Percentiles rank a stretch among this genome's conserved stretches.
phyloP scores from a whole-genome alignment of 2,888 invertebrate genomes.

The Lepeophtheirus nordmannii region DNA sequence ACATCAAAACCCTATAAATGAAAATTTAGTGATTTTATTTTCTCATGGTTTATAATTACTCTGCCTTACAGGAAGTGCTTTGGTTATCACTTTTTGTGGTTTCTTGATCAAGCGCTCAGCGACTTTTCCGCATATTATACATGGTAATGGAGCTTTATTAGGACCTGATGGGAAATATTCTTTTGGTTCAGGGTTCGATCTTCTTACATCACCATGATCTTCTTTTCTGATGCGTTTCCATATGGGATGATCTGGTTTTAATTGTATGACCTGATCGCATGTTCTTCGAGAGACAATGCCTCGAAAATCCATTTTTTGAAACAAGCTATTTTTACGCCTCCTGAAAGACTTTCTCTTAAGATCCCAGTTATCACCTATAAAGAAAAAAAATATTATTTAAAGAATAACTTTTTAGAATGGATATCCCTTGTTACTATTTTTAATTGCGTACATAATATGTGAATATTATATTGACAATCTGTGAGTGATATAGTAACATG shows the following conservation, averaged over 20 bases:
- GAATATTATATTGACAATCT: background rate
- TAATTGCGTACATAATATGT: background rate
- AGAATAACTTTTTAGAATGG: too few relatives aligned
- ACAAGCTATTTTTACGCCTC: background rate
- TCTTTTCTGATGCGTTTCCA: background rate
- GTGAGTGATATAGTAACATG: too few relatives aligned
- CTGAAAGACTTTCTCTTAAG: background rate
- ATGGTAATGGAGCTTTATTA: background rate
- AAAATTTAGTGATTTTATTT: background rate
- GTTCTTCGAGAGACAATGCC: background rate
- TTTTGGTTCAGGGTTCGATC: background rate
- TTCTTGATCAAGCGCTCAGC: background rate
- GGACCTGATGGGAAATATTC: background rate
- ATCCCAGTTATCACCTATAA: background rate
- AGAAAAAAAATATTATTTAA: background rate
- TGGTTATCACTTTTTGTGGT: background rate
- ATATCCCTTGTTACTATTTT: background rate
- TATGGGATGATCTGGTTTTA: background rate
- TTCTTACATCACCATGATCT: background rate
- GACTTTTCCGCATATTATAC: background rate
- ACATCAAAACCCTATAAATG: background rate
- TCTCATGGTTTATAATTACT: background rate
- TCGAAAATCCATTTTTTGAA: slow-evolving; percentile 1
- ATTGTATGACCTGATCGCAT: background rate
- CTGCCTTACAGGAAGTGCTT: background rate